phyloP scores from a whole-genome alignment of 2,888 invertebrate genomes.

The Hartigia nigra region DNA sequence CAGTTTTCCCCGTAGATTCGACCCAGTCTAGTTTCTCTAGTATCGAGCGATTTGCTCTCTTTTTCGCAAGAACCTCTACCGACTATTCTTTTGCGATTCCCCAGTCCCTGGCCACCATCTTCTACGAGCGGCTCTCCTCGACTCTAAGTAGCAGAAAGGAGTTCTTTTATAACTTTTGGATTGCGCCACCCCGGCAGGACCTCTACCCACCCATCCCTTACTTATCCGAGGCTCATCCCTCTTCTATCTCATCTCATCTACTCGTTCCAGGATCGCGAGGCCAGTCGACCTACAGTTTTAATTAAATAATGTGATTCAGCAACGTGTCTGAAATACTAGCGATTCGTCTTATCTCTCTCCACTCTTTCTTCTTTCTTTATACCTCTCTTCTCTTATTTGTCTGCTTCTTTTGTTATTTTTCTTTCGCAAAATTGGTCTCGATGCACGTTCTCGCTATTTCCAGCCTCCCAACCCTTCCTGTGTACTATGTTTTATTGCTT shows the following conservation, averaged over 20 bases:
- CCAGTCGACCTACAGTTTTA: slow-evolving; percentile 42
- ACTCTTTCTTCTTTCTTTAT: slow-evolving; percentile 10
- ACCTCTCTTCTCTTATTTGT: neutral
- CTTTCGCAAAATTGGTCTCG: neutral
- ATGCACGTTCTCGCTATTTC: neutral
- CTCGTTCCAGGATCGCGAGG: neutral
- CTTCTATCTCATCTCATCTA: slow-evolving; percentile 14
- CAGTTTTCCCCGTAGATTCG: neutral
- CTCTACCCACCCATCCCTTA: neutral
- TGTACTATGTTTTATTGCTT: neutral
- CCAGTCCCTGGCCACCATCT: slow-evolving; percentile 11
- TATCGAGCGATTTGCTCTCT: slow-evolving; percentile 27
- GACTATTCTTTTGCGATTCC: slow-evolving; percentile 8
- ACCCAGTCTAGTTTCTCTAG: slow-evolving; percentile 20
- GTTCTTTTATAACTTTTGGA: slow-evolving; percentile 43
- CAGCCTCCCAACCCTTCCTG: neutral
- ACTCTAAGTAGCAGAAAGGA: slow-evolving; percentile 38
- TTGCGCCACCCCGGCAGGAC: slow-evolving; percentile 22
- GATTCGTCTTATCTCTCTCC: slow-evolving; percentile 38
- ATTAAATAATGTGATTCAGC: slow-evolving; percentile 52
- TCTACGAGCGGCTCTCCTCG: neutral
- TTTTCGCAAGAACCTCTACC: slow-evolving; percentile 19
- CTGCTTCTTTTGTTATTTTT: neutral
- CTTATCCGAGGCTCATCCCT: slow-evolving; percentile 3
- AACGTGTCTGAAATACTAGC: slow-evolving; percentile 49